Base-by-base conservation (phyloP, 2,888 invertebrate species). In the Horisme vitalbata region DNA sequence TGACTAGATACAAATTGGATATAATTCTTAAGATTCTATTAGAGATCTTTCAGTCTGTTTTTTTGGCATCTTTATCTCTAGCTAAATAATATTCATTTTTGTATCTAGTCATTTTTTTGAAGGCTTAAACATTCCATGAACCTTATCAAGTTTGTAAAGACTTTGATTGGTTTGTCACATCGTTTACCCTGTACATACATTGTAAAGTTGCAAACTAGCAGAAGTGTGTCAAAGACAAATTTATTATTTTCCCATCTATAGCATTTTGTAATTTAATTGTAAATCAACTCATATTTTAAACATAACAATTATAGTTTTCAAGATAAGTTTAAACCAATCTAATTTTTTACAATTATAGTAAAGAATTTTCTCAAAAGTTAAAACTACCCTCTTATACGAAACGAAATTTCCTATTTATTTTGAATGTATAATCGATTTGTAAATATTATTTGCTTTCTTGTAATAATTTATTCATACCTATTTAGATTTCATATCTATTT, bases 71-170 rank as follows among this genome's bases (percentile, higher is more conserved):
- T n/a, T n/a, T 23, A 18, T 23, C 14, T 23, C n/a, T 4, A 7
- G 15, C 12, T 21, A 2, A 6, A 9, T 1, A 13, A 55, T 49
- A 27, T 24, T 46, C 71, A 75, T 71, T 75, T 65, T 58, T 69
- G 71, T 80, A 74, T 78, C 75, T 78, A 79, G 79, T 79, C 78
- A 75, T 69, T 71, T 55, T 67, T 62, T 68, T 64, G 67, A 79
- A 79, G 79, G 84, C 84, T 85, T 81, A 79, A 85, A 88, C 87
- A 88, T 88, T 88, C 87, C 87, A 88, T 80, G 33, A 74, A 76
- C 79, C 79, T 75, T 73, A 65, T 73, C 77, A 79, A 76, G 71
- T 76, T 63, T 75, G 67, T 79, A 63, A 78, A 80, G 75, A 74
- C 71, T 75, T 73, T 70, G 69, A 81, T 83, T 79, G 78, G 77